These are phyloP conservation scores for Chromobotia macracanthus DNA, from an alignment of 2,797 vertebrate genomes.

Conservation along the genomic window DNA sequence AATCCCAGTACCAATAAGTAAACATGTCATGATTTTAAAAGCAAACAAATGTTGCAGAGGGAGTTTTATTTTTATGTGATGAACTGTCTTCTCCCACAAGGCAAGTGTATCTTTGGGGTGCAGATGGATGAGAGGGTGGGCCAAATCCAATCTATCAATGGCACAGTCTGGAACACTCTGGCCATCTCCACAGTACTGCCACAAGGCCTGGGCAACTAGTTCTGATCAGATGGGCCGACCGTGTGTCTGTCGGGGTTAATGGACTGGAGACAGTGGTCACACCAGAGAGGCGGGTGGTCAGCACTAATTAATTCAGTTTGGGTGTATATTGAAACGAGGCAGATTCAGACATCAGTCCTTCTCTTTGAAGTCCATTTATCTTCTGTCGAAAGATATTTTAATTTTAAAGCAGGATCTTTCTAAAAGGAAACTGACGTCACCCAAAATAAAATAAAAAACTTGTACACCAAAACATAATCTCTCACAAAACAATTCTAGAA, in stretches of 20 bases:
- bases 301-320: slow-evolving; percentile 51
- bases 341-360: slow-evolving; percentile 24
- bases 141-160: slow-evolving; percentile 56
- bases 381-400: neutral
- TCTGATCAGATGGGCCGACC: slow-evolving; percentile 53
- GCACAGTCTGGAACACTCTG: slow-evolving; percentile 51
- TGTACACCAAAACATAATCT: neutral
- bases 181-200: slow-evolving; percentile 37
- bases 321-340: slow-evolving; percentile 29
- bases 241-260: slow-evolving; percentile 57
- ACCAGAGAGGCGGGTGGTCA: slow-evolving; percentile 56
- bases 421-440: neutral
- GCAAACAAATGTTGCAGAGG: slow-evolving; percentile 62
- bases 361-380: slow-evolving; percentile 6
- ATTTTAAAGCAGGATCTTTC: slow-evolving; percentile 8
- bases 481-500: neutral
- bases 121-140: slow-evolving; percentile 58
- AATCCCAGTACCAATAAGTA: slow-evolving; percentile 51
- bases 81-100: slow-evolving; percentile 45
- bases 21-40: slow-evolving; percentile 57
- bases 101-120: slow-evolving; percentile 53
- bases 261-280: slow-evolving; percentile 50
- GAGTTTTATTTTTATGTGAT: slow-evolving; percentile 58
- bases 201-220: slow-evolving; percentile 43
- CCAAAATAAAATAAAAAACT: neutral